Evolutionary conservation across 2,113 vertebrate species (phyloP), one percentile per base, ranked within the genome.

Genomic region (Mixornis gularis): DNA sequence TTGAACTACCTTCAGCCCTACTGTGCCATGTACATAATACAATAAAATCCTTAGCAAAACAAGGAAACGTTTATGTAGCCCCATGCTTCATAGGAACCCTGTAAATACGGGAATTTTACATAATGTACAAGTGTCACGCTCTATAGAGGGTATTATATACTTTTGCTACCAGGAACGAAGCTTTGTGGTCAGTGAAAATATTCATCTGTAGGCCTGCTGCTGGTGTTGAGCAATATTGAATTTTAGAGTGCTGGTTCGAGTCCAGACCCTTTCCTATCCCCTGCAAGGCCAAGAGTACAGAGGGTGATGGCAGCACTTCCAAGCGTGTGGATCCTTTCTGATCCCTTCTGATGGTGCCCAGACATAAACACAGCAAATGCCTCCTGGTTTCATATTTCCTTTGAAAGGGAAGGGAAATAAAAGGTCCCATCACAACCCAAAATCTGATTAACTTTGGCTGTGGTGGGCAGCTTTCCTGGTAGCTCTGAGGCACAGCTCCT

Each of bases 31-130:
- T 53, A 88, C 56, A 48, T 9, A 74, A 64, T 78, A 91, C 78
- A 92, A 96, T 85, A 87, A 85, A 89, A 95, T 87, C 81, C 92
- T 91, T 93, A 93, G 64, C 36, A 96, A 93, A 96, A 95, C 84
- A 95, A 89, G 78, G 60, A 60, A n/a, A 87, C 0, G 1, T 93
- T 96, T 96, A 80, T 73, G 78, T 60, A 94, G 58, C 84, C 71
- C 72, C 92, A 71, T 69, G 80, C 78, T 85, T 79, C 78, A 92
- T 22, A 71, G 91, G 79, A 94, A 38, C 79, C 74, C 73, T 92
- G 81, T 66, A 95, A 94, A 94, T 87, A 77, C 56, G 83, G 81
- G 78, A 95, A 80, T 95, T 93, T 85, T 56, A 80, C 78, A 91
- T 79, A 38, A 91, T 64, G 46, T 36, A 53, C 21, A 51, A 82